phyloP scores from a whole-genome alignment of 2,888 invertebrate genomes.

The Busseola fusca region DNA sequence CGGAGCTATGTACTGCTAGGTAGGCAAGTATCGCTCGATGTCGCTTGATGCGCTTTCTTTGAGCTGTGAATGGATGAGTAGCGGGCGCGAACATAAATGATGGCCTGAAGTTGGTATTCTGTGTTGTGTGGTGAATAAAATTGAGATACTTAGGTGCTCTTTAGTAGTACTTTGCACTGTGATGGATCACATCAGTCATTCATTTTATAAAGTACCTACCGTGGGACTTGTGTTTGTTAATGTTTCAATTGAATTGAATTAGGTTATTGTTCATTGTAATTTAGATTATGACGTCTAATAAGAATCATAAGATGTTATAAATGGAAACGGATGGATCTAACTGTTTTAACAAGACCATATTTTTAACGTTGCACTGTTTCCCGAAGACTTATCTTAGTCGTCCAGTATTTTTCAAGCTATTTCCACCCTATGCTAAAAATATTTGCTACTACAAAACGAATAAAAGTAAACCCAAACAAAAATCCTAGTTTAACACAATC shows the following conservation, averaged over 20 bases:
- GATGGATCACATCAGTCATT: background rate
- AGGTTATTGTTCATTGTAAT: background rate
- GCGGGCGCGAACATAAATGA: constrained; percentile 63
- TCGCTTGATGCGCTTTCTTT: constrained; percentile 89
- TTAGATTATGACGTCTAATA: background rate
- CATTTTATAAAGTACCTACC: background rate
- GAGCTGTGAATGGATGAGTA: constrained; percentile 63
- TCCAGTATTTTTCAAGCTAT: background rate
- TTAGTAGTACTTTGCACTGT: constrained; percentile 1
- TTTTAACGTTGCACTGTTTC: background rate
- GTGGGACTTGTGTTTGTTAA: background rate
- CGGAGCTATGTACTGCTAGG: constrained; percentile 86
- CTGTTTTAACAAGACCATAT: too few relatives aligned
- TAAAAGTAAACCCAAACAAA: constrained; percentile 32
- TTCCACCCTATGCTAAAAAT: background rate
- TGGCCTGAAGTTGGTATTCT: constrained; percentile 46
- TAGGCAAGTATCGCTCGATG: constrained; percentile 82
- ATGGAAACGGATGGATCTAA: background rate
- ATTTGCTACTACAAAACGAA: background rate
- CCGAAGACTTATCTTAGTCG: background rate
- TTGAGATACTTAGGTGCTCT: constrained; percentile 17
- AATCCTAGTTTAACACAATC: constrained; percentile 43
- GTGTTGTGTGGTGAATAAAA: constrained; percentile 40
- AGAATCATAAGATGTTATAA: background rate
- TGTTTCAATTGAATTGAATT: background rate